These are phyloP conservation scores for Ips typographus DNA, from an alignment of 1,140 invertebrate species.

Conservation along the genomic window DNA sequence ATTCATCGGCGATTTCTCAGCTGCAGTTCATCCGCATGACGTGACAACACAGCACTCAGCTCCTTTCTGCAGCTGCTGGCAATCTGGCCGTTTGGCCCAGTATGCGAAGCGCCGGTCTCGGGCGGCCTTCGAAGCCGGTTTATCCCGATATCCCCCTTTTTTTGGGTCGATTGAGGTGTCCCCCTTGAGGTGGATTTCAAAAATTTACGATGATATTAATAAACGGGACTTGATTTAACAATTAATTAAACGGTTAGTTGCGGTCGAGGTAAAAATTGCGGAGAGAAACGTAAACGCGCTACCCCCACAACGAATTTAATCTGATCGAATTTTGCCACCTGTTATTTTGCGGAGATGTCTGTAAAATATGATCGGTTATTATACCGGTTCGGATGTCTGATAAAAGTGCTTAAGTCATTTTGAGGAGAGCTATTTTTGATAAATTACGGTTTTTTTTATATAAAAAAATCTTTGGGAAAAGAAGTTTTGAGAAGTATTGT, in stretches of 20 bases:
- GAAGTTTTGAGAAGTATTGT: too few species aligned
- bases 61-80: constrained; percentile 31
- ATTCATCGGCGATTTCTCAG: constrained; percentile 14
- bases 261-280: constrained; percentile 7
- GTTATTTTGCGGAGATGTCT: constrained; percentile 17
- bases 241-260: not conserved
- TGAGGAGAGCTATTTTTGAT: not conserved
- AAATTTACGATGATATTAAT: constrained; percentile 5
- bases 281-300: not conserved
- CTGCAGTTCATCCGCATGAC: constrained; percentile 16
- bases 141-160: constrained; percentile 6
- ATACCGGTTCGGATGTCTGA: not conserved
- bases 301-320: constrained; percentile 6
- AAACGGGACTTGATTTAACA: not conserved
- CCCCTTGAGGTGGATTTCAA: constrained; percentile 22
- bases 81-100: constrained; percentile 29
- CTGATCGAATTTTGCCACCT: constrained; percentile 30
- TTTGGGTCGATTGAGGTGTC: constrained; percentile 30
- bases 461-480: not conserved
- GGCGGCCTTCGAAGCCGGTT: constrained; percentile 29
- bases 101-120: constrained; percentile 32
- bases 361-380: not conserved
- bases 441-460: not conserved
- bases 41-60: constrained; percentile 23
- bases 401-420: not conserved